Base-by-base conservation (phyloP, 92 coral and sea anemone species). In the Pocillopora grandis region DNA sequence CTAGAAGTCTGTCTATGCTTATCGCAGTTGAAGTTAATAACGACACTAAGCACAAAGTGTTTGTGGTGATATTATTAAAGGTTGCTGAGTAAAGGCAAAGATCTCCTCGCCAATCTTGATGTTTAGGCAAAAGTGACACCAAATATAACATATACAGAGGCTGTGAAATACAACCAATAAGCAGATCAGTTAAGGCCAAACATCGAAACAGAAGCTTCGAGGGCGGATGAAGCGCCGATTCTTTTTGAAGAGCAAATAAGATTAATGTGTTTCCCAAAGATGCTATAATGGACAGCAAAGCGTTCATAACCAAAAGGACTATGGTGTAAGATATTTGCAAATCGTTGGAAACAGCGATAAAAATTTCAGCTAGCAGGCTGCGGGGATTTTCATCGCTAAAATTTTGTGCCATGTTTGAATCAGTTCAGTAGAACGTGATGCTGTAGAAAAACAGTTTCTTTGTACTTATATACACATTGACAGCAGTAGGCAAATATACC, bases 181-280 rank as follows among this genome's bases (percentile, higher is more conserved):
- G 33, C 18, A 80, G 84, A 14, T 80, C 84, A 17, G 76, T 80
- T 5, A 57, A 37, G 9, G 84, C 71, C 15, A 80, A 75, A 21
- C 76, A 68, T 36, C 76, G 66, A 35, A 63, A 69, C 20, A 80
- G 56, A 16, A 80, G 84, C 5, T 67, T 67, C 15, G 84, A 66
- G 14, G 84, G 84, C 1, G 76, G 66, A 27, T 68, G 84, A 67
- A 80, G 84, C 21, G 64, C 35, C 18, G 76, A 56, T 13, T 58
- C 49, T 57, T 69, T 80, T 2, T 58, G 76, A 7, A 66, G 36
- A 1, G 84, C 84, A 66, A 80, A 9, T 18, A 80, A 23, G 62
- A 80, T 80, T 11, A 80, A 66, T 2, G 58, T 68, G 55, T 80
- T 80, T 16, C 84, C 84, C 20, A 80, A 56, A 5, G 61, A 31